A percentile compares a stretch with the other conserved stretches of the same genome.
These are phyloP conservation scores for Odontocerum albicorne DNA, from an alignment of 2,888 invertebrate species.

Conservation along the genomic window DNA sequence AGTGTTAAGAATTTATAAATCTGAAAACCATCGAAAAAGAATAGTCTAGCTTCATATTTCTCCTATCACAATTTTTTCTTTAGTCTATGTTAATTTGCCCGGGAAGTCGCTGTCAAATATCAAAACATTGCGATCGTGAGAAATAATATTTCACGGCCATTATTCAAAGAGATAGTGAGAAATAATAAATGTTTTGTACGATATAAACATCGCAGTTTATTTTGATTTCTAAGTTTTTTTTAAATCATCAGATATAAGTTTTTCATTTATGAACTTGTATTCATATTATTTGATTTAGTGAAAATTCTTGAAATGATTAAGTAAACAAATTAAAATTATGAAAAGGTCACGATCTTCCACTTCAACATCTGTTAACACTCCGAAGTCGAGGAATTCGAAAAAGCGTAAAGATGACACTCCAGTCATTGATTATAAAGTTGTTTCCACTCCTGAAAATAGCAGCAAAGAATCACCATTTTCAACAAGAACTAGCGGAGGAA, in stretches of 20 bases:
- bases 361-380: slow-evolving; percentile 2
- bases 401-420: slow-evolving; percentile 5
- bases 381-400: slow-evolving; percentile 6
- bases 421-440: neutral
- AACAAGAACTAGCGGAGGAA: slow-evolving; percentile 55
- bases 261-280: neutral
- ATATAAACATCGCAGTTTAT: no score
- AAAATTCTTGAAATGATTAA: no score
- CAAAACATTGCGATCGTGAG: neutral
- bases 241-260: neutral
- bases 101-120: slow-evolving; percentile 12
- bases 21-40: no score
- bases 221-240: neutral
- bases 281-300: no score
- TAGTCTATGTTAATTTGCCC: slow-evolving; percentile 8
- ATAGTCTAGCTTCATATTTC: no score
- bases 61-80: slow-evolving; percentile 1
- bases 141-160: no score
- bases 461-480: slow-evolving; percentile 40
- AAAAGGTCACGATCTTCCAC: slow-evolving; percentile 13
- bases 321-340: no score
- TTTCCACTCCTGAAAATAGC: neutral
- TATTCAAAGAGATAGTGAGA: no score
- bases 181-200: no score
- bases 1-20: neutral